phyloP scores from a whole-genome alignment of 1,140 invertebrate species.

The Drosophila trapezifrons region DNA sequence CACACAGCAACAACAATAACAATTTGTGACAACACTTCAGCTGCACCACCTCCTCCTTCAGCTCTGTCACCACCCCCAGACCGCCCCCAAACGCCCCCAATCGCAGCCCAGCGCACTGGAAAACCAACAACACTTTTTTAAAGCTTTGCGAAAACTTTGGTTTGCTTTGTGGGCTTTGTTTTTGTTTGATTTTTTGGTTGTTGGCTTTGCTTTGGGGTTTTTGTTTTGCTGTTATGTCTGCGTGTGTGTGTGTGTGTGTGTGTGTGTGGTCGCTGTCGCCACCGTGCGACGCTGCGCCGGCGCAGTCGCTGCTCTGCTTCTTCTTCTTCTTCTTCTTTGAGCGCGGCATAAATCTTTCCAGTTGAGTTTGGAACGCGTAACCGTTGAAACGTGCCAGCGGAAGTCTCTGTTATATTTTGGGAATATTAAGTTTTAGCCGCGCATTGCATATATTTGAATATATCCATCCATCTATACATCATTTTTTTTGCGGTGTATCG shows the following conservation, averaged over 20 bases:
- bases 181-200: constrained; percentile 11
- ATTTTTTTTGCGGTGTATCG: constrained; percentile 30
- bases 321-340: constrained; percentile 69
- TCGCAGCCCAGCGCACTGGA: neutral
- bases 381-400: constrained; percentile 79
- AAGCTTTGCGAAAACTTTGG: constrained; percentile 77
- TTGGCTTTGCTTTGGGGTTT: constrained; percentile 18
- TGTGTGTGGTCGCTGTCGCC: constrained; percentile 25
- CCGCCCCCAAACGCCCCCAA: constrained; percentile 26
- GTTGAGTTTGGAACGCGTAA: constrained; percentile 83
- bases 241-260: neutral
- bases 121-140: constrained; percentile 35
- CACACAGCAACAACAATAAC: constrained; percentile 38
- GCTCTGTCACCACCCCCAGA: constrained; percentile 3
- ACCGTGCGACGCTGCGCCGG: constrained; percentile 29
- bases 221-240: constrained; percentile 16
- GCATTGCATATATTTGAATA: constrained; percentile 10
- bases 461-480: neutral
- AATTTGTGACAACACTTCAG: constrained; percentile 38
- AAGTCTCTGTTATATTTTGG: constrained; percentile 47
- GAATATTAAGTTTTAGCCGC: constrained; percentile 3
- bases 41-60: neutral
- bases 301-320: constrained; percentile 36
- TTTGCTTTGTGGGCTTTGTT: neutral
- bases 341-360: constrained; percentile 82